Evolutionary conservation across 2,797 vertebrate species (phyloP), one percentile per base, ranked within the genome.

Genomic region (Pseudopleuronectes americanus): DNA sequence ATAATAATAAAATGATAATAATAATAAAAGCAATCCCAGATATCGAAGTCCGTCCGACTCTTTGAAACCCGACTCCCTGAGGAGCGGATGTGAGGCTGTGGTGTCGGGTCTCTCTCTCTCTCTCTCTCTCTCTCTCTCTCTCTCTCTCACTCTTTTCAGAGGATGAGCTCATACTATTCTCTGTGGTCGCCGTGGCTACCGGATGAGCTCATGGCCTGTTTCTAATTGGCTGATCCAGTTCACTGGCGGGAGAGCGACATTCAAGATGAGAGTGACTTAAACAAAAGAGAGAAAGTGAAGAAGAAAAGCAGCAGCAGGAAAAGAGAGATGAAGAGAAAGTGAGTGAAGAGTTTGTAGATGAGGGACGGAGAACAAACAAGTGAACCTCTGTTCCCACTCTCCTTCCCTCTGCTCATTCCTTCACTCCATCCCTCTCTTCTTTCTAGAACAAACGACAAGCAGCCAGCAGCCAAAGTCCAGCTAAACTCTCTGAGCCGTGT

Each of bases 161-260:
- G 41, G 67, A 72, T 72, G 77, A 86, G 78, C 79, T 85, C 83
- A 80, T 57, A 36, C 53, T 62, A 55, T 80, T 78, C 71, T 68
- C 71, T 31, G 67, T 13, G 13, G 76, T 83, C 78, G 14, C 82
- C 48, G 64, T 74, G 81, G 84, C 49, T 70, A 87, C 81, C 22
- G 4, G 33, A 68, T 88, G 84, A 88, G 73, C 81, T 84, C 84
- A 88, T 74, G 5, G 81, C 71, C 68, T 0, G 14, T 28, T 72
- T 68, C 64, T 81, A 71, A 85, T 80, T 80, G 83, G 73, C 58
- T 67, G 64, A 80, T 70, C 52, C 51, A 53, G 55, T 28, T 51
- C 4, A 45, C 81, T 65, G 53, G 81, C 41, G 43, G 47, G 71
- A 64, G 66, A 31, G 24, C 4, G 28, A 65, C 52, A 24, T 38